A percentile compares a stretch with the other conserved stretches of the same genome.
These are phyloP conservation scores for Halcyon leucocephala DNA, from an alignment of 2,797 vertebrate species.

Conservation along the genomic window DNA sequence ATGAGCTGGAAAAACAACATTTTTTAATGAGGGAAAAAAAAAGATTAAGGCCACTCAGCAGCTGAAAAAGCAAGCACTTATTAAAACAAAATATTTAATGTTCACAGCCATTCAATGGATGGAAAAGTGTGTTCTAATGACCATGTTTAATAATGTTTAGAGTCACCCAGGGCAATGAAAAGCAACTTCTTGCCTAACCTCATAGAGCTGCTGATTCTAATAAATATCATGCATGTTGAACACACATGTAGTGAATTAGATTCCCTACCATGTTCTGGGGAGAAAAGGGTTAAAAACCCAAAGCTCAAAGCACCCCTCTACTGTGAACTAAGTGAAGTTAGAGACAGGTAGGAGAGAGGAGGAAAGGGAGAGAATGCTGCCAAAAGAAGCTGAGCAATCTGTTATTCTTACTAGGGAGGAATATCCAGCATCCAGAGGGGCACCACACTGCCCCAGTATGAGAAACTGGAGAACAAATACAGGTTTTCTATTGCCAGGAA, in stretches of 20 bases:
- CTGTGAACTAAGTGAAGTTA: neutral
- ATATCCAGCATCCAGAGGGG: neutral
- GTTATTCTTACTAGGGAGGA: neutral
- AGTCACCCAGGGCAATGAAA: constrained; percentile 65
- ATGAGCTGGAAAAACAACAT: constrained; percentile 70
- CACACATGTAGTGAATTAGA: neutral
- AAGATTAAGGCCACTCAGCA: constrained; percentile 64
- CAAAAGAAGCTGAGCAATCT: neutral
- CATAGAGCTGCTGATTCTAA: constrained; percentile 22
- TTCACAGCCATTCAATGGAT: constrained; percentile 64
- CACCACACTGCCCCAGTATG: neutral
- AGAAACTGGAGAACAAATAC: neutral
- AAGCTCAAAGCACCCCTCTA: neutral
- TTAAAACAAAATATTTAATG: constrained; percentile 75
- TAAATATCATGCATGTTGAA: neutral
- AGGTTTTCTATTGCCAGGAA: neutral
- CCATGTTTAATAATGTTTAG: constrained; percentile 69
- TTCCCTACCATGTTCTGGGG: neutral
- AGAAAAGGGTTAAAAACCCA: neutral
- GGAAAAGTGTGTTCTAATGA: constrained; percentile 69
- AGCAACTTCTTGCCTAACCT: constrained; percentile 35
- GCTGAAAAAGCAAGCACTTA: constrained; percentile 75
- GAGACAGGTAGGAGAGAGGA: neutral
- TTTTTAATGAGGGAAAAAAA: constrained; percentile 72
- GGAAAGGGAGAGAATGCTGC: neutral